Evolutionary conservation across 2,888 invertebrate genomes (phyloP).

Genomic region (Apodemia hepburni): DNA sequence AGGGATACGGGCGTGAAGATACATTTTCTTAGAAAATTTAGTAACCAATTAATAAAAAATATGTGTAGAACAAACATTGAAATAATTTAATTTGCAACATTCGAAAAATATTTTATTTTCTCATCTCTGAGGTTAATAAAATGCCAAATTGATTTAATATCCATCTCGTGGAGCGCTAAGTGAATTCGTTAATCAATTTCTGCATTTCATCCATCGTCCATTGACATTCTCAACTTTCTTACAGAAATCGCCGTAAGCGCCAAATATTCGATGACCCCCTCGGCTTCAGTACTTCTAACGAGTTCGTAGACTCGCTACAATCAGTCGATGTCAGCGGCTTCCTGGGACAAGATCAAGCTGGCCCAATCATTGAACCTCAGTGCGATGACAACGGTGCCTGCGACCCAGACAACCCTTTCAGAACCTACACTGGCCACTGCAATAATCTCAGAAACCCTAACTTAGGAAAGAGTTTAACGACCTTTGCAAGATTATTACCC

Average conservation of each 20-base stretch:
- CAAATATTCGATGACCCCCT: conserved; percentile 84
- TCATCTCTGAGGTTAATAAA: too few species aligned
- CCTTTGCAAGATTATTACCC: conserved; percentile 91
- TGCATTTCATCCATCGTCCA: too few species aligned
- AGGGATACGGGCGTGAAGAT: too few species aligned
- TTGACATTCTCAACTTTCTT: conserved; percentile 36
- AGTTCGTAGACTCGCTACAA: conserved; percentile 88
- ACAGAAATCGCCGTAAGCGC: conserved; percentile 83
- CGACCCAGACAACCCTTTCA: conserved; percentile 84
- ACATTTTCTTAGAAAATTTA: too few species aligned
- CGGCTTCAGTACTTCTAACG: conserved; percentile 74
- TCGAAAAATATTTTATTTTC: too few species aligned
- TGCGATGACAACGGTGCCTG: conserved; percentile 88
- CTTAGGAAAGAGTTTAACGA: conserved; percentile 91
- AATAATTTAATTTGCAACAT: too few species aligned
- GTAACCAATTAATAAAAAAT: too few species aligned
- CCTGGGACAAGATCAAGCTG: conserved; percentile 79
- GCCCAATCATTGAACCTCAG: conserved; percentile 83
- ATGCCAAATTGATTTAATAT: too few species aligned
- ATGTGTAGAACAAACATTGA: too few species aligned
- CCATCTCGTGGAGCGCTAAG: too few species aligned
- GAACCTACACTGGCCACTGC: conserved; percentile 91
- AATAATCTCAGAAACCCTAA: conserved; percentile 92
- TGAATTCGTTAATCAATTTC: too few species aligned
- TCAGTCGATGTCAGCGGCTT: conserved; percentile 89